These are phyloP conservation scores for Calameuta pallipes DNA, from an alignment of 2,888 invertebrate genomes.

Conservation along the genomic window DNA sequence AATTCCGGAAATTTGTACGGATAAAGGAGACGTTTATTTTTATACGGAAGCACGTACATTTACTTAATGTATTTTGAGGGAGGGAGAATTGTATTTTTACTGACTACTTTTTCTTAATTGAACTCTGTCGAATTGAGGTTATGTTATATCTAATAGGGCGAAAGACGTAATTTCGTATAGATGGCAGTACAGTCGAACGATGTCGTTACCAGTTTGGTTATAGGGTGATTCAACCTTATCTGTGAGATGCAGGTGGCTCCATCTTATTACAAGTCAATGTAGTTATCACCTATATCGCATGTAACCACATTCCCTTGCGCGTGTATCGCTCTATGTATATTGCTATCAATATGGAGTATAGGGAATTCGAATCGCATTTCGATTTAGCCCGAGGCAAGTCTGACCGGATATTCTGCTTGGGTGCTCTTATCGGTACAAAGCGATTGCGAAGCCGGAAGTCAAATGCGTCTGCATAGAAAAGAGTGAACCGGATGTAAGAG, in stretches of 20 bases:
- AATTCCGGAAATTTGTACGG: neutral
- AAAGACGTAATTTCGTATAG: neutral
- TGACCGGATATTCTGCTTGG: neutral
- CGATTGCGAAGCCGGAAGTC: neutral
- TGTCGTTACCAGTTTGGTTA: neutral
- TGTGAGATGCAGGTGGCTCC: constrained; percentile 1
- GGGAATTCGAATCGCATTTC: neutral
- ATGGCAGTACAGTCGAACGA: neutral
- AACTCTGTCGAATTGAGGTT: neutral
- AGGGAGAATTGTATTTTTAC: neutral
- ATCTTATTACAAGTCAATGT: constrained; percentile 2
- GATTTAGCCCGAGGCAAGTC: neutral
- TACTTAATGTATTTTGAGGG: neutral
- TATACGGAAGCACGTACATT: neutral
- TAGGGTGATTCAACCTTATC: neutral
- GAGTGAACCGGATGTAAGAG: neutral
- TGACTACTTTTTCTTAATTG: neutral
- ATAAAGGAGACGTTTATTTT: neutral
- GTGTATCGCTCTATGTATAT: neutral
- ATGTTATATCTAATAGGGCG: neutral
- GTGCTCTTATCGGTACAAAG: neutral
- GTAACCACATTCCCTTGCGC: neutral
- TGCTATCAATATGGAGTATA: neutral
- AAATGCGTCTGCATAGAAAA: neutral
- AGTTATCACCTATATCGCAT: neutral